Percentiles rank a stretch among this genome's conserved stretches.
phyloP scores from a whole-genome alignment of 2,113 vertebrate genomes.

The Bucco capensis region DNA sequence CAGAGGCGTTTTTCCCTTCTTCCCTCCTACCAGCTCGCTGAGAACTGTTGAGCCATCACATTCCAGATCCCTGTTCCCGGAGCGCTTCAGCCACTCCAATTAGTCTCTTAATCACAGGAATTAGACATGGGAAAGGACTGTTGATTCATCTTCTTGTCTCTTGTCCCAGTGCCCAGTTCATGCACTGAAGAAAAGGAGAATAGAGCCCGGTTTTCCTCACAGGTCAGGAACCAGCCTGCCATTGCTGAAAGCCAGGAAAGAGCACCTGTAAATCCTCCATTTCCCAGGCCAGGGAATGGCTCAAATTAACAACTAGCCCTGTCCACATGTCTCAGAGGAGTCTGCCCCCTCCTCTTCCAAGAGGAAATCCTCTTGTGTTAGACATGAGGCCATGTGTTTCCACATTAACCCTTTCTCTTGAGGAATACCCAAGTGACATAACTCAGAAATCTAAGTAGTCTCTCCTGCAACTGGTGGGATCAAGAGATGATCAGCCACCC shows the following conservation, averaged over 20 bases:
- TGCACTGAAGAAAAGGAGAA: neutral
- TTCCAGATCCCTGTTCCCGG: neutral
- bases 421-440: neutral
- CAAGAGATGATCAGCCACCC: neutral
- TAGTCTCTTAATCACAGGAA: conserved; percentile 33
- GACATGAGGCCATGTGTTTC: neutral
- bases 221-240: neutral
- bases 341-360: neutral
- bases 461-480: neutral
- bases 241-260: neutral
- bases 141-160: conserved; percentile 26
- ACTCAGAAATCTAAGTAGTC: neutral
- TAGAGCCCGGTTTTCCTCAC: neutral
- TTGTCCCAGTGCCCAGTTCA: neutral
- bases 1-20: neutral
- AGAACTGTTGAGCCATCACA: conserved; percentile 20
- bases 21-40: neutral
- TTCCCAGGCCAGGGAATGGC: neutral
- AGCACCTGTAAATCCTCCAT: neutral
- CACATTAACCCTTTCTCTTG: neutral
- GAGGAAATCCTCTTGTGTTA: conserved; percentile 1
- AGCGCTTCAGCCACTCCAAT: neutral
- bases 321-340: neutral
- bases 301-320: neutral
- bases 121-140: conserved; percentile 16